These are phyloP conservation scores for Suillia variegata DNA, from an alignment of 2,888 invertebrate species.

Conservation along the genomic window DNA sequence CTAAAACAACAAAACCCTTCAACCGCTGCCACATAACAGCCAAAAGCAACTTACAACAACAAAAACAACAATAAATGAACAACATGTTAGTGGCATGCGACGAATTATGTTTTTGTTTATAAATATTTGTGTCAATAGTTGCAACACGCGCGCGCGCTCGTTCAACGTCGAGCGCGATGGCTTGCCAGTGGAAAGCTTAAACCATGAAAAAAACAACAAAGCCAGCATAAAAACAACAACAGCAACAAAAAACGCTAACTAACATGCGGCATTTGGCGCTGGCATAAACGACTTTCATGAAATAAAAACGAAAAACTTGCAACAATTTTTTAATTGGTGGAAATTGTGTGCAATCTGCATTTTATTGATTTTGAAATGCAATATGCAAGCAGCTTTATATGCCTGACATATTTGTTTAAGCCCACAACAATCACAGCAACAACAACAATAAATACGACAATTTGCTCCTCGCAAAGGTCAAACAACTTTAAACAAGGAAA, in stretches of 20 bases:
- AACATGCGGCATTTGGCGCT: not conserved
- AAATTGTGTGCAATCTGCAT: conserved; percentile 16
- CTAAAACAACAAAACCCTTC: conserved; percentile 15
- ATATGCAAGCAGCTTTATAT: no score
- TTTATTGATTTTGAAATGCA: conserved; percentile 13
- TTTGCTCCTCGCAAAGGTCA: no score
- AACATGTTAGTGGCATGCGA: not conserved
- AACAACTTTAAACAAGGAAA: no score
- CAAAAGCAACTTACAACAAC: conserved; percentile 37
- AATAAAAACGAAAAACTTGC: conserved; percentile 8
- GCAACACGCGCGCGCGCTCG: not conserved
- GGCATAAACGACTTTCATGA: not conserved
- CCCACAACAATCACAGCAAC: no score
- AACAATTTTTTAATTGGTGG: conserved; percentile 17
- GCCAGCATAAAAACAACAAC: no score
- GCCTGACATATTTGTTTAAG: no score
- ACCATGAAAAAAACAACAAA: no score
- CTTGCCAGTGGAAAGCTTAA: no score
- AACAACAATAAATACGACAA: no score
- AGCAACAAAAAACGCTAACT: no score
- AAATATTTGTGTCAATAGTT: conserved; percentile 15
- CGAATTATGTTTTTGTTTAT: conserved; percentile 4
- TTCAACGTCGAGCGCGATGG: no score
- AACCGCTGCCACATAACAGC: conserved; percentile 14
- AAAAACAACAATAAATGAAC: conserved; percentile 35